Conservation (phyloP, 2,113 vertebrate species). For the Heliornis fulica region DNA sequence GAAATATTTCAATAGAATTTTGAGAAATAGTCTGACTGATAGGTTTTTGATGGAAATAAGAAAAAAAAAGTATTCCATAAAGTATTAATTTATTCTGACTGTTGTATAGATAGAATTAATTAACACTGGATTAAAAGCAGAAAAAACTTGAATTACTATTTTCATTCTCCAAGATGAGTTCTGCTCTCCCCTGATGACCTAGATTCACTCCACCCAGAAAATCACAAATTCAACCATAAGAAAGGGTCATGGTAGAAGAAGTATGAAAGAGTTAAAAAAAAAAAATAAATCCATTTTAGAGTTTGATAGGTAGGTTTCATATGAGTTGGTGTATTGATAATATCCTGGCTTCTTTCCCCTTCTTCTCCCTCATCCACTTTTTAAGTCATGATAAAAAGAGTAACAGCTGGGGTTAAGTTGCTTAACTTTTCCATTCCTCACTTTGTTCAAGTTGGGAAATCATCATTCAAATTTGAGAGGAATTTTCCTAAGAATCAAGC, state of each 20-base stretch:
- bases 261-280: neutral
- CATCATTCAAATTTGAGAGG: neutral
- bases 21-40: neutral
- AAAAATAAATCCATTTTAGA: neutral
- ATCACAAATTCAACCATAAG: neutral
- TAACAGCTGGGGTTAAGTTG: neutral
- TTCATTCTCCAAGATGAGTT: neutral
- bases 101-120: neutral
- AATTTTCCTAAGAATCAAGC: neutral
- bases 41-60: neutral
- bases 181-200: neutral
- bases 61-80: neutral
- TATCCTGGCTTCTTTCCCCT: neutral
- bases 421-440: neutral
- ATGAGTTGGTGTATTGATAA: neutral
- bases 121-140: neutral
- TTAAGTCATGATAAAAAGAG: neutral
- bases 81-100: neutral
- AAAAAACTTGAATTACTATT: neutral
- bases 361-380: neutral
- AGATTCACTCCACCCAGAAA: neutral
- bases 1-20: neutral
- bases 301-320: neutral
- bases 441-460: neutral
- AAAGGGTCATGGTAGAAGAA: neutral